Percentiles rank a stretch among this genome's conserved stretches.
phyloP scores from a whole-genome alignment of 2,888 invertebrate genomes.

The Torymus auratus region DNA sequence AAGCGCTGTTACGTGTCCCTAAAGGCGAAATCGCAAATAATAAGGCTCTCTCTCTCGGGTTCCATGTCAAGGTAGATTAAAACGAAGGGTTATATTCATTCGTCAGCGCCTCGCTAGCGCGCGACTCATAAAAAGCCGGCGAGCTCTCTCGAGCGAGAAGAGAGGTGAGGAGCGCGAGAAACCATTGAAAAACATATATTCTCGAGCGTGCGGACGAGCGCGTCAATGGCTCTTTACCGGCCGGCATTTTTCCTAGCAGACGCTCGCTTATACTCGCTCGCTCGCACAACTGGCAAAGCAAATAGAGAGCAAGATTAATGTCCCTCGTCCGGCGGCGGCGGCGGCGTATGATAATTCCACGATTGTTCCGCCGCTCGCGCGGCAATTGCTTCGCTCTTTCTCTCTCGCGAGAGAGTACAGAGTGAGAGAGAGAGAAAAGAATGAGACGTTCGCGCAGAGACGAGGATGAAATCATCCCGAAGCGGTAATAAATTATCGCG shows the following conservation, averaged over 20 bases:
- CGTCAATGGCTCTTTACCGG: constrained; percentile 44
- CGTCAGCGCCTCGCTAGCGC: constrained; percentile 17
- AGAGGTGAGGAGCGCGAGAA: background rate
- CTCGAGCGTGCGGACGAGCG: background rate
- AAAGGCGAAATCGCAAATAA: constrained; percentile 52
- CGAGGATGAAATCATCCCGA: constrained; percentile 59
- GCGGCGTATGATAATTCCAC: constrained; percentile 49
- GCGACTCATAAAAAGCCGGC: background rate
- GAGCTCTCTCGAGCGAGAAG: background rate
- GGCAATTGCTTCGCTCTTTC: constrained; percentile 21
- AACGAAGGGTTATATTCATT: constrained; percentile 51
- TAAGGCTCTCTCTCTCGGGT: constrained; percentile 36
- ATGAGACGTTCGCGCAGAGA: constrained; percentile 17
- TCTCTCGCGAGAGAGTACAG: background rate
- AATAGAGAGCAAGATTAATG: constrained; percentile 56
- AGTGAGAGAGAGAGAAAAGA: constrained; percentile 37
- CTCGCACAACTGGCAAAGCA: constrained; percentile 16
- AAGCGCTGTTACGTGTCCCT: constrained; percentile 1
- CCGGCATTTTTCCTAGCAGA: constrained; percentile 19
- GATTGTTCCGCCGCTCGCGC: constrained; percentile 28
- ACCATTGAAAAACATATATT: constrained; percentile 27
- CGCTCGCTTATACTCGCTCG: background rate
- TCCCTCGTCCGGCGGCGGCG: constrained; percentile 37
- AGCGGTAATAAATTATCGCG: constrained; percentile 63
- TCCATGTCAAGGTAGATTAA: constrained; percentile 51